phyloP scores from a whole-genome alignment of 2,113 vertebrate genomes.

The Myotis lucifugus region DNA sequence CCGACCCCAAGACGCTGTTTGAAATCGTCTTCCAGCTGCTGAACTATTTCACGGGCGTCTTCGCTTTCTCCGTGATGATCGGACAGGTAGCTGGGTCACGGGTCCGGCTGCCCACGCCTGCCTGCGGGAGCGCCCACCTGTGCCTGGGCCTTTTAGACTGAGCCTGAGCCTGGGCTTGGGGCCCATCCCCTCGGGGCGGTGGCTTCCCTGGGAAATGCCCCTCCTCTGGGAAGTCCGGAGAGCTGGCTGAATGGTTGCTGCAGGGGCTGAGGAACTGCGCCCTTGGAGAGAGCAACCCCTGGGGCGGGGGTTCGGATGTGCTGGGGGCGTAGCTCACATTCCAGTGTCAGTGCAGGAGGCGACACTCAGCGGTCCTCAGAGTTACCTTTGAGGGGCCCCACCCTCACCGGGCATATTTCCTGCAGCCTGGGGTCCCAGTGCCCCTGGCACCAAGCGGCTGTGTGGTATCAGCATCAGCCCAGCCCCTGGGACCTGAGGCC shows the following conservation, averaged over 20 bases:
- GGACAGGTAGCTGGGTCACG: conserved; percentile 90
- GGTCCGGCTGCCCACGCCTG: fast-evolving
- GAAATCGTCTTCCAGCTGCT: conserved; percentile 96
- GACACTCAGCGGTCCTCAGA: neutral
- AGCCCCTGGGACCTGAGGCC: neutral
- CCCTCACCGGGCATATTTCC: neutral
- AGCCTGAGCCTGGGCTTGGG: neutral
- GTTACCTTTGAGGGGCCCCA: neutral
- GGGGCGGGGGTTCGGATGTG: too few species aligned
- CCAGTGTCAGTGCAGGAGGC: neutral
- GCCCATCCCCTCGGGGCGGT: neutral
- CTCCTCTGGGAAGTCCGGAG: neutral
- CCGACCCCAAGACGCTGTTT: conserved; percentile 94
- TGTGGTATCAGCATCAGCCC: neutral
- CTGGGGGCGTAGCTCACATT: neutral
- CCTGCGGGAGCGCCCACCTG: neutral
- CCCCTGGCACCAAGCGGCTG: neutral
- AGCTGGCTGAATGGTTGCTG: neutral
- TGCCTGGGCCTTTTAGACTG: neutral
- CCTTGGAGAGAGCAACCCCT: neutral
- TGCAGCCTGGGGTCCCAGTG: neutral
- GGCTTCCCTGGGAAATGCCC: neutral
- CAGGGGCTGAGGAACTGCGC: neutral
- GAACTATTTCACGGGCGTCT: conserved; percentile 98
- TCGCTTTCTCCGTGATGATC: conserved; percentile 99